phyloP scores from a whole-genome alignment of 2,113 vertebrate genomes.

The Cairina moschata region DNA sequence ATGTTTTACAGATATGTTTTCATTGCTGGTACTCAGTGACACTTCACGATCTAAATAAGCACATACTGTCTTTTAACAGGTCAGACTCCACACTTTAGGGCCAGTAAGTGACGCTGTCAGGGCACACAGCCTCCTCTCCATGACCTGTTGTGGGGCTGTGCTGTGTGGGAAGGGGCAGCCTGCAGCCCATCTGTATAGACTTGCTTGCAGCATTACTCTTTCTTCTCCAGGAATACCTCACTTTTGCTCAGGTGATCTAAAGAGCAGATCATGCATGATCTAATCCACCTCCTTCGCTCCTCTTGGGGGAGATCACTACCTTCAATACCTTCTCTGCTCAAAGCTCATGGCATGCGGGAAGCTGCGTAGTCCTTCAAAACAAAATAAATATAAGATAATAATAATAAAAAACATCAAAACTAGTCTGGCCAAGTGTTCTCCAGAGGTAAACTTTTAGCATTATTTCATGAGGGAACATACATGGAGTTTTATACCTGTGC shows the following conservation, averaged over 20 bases:
- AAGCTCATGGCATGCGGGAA: background rate
- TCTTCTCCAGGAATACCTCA: background rate
- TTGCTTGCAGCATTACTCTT: background rate
- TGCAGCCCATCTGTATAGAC: background rate
- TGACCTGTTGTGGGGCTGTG: background rate
- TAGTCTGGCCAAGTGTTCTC: background rate
- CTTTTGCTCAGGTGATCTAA: background rate
- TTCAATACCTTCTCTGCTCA: background rate
- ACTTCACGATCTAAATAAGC: background rate
- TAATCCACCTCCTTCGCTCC: background rate
- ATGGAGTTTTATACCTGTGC: background rate
- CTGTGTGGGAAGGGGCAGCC: background rate
- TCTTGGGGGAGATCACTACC: background rate
- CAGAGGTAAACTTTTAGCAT: background rate
- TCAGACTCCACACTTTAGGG: background rate
- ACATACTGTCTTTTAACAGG: background rate
- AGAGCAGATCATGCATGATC: background rate
- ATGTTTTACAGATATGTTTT: slow-evolving; percentile 29
- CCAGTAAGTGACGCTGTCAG: background rate
- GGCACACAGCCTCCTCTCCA: background rate
- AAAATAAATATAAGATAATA: background rate
- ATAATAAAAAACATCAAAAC: no score
- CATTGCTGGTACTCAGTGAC: slow-evolving; percentile 26
- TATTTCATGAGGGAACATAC: background rate
- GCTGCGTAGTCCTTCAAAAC: background rate